A percentile compares a stretch with the other conserved stretches of the same genome.
These are phyloP conservation scores for Myiagra hebetior DNA, from an alignment of 2,113 vertebrate genomes.

Conservation along the genomic window DNA sequence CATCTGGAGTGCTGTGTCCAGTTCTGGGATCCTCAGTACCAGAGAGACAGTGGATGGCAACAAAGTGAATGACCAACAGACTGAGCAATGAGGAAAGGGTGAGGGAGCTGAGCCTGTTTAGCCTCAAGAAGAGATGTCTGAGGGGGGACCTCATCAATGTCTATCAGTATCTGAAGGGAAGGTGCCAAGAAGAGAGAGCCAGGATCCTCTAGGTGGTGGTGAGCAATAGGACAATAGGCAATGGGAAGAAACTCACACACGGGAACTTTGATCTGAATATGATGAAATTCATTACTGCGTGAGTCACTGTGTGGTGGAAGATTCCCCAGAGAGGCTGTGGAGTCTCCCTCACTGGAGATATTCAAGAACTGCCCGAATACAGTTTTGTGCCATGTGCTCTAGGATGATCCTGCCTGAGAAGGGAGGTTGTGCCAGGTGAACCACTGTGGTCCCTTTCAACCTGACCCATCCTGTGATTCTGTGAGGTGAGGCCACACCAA, in stretches of 20 bases:
- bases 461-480: background rate
- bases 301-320: background rate
- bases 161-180: background rate
- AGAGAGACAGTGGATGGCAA: background rate
- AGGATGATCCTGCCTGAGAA: too few species aligned
- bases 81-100: background rate
- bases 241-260: background rate
- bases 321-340: background rate
- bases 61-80: background rate
- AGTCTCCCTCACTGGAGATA: background rate
- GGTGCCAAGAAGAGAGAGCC: background rate
- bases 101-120: background rate
- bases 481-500: background rate
- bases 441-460: background rate
- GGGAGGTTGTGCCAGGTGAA: background rate
- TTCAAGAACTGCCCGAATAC: background rate
- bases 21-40: background rate
- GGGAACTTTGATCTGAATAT: background rate
- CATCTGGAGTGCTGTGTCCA: background rate
- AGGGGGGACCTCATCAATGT: background rate
- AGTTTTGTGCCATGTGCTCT: background rate
- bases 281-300: background rate
- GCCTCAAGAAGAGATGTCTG: background rate
- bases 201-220: rapidly evolving
- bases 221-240: background rate